Conservation (phyloP, 2,113 vertebrate genomes). For the Dendropsophus ebraccatus region DNA sequence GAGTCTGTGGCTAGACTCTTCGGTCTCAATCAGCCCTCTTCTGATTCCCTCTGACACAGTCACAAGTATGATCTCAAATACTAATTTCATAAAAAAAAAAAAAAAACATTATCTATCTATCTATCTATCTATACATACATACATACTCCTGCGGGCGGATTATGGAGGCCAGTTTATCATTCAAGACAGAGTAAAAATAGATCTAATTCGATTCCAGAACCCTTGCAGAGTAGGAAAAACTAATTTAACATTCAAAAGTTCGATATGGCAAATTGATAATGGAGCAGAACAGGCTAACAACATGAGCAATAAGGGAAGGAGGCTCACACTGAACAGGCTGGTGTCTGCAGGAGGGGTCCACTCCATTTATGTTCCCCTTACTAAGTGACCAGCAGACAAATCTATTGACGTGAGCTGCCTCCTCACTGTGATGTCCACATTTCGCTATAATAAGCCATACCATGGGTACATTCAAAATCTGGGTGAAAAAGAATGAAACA, state of each 20-base stretch:
- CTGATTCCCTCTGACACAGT: not conserved
- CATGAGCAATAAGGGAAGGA: not conserved
- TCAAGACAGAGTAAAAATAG: conserved; percentile 52
- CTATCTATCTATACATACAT: too few species aligned
- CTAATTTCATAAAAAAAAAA: conserved; percentile 36
- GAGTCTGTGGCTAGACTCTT: not conserved
- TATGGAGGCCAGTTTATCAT: conserved; percentile 48
- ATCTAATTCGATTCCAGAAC: conserved; percentile 49
- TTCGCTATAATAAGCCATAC: not conserved
- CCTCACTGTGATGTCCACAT: not conserved
- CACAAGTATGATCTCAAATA: conserved; percentile 50
- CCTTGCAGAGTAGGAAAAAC: conserved; percentile 17
- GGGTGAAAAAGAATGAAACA: not conserved
- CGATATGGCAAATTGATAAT: conserved; percentile 44
- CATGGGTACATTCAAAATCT: not conserved
- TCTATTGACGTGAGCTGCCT: not conserved
- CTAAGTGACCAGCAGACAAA: not conserved
- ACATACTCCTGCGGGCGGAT: conserved; percentile 19
- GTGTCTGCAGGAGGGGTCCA: not conserved
- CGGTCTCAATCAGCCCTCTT: not conserved
- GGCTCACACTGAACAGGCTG: not conserved
- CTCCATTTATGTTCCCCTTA: not conserved
- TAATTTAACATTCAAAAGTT: conserved; percentile 48
- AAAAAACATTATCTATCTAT: too few species aligned
- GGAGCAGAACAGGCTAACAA: conserved; percentile 45